Percentiles rank a stretch among this genome's conserved stretches.
Conservation (phyloP, 2,797 vertebrate genomes). For the Malacoctenus gilli region DNA sequence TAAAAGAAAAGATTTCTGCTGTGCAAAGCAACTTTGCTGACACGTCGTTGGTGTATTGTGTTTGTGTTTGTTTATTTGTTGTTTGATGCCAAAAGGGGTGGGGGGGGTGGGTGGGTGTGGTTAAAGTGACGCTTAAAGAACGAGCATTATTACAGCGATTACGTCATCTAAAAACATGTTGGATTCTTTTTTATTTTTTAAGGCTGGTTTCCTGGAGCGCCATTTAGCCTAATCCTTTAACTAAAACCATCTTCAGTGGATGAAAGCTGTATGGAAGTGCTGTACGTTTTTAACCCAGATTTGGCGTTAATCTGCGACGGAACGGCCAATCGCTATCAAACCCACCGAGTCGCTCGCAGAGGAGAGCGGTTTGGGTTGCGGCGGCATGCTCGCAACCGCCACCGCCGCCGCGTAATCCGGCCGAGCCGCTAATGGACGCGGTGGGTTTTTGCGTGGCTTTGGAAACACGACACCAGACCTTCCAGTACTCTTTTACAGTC, state of each 20-base stretch:
- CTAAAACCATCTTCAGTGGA: conserved; percentile 68
- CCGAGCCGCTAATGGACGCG: conserved; percentile 35
- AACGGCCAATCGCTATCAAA: conserved; percentile 65
- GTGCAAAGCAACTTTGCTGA: conserved; percentile 66
- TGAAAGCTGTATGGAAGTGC: conserved; percentile 67
- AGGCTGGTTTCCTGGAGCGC: conserved; percentile 66
- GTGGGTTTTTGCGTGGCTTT: conserved; percentile 33
- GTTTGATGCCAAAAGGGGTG: conserved; percentile 81
- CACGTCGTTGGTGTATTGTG: conserved; percentile 58
- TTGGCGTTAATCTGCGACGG: conserved; percentile 63
- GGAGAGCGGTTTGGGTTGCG: conserved; percentile 33
- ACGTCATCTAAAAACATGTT: conserved; percentile 54
- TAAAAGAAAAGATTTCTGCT: conserved; percentile 68
- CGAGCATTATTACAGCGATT: conserved; percentile 61
- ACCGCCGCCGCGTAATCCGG: conserved; percentile 28
- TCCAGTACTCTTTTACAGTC: conserved; percentile 56
- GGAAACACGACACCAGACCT: conserved; percentile 55
- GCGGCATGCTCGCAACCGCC: conserved; percentile 34
- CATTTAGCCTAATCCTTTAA: conserved; percentile 70
- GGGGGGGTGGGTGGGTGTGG: no score
- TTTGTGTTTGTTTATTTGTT: conserved; percentile 73
- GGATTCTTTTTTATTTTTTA: conserved; percentile 24
- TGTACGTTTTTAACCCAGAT: conserved; percentile 70
- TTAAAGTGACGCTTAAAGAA: conserved; percentile 61
- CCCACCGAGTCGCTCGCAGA: conserved; percentile 62